Percentiles rank a stretch among this genome's conserved stretches.
Evolutionary conservation across 2,797 vertebrate genomes (phyloP).

Genomic region (Champsocephalus gunnari): DNA sequence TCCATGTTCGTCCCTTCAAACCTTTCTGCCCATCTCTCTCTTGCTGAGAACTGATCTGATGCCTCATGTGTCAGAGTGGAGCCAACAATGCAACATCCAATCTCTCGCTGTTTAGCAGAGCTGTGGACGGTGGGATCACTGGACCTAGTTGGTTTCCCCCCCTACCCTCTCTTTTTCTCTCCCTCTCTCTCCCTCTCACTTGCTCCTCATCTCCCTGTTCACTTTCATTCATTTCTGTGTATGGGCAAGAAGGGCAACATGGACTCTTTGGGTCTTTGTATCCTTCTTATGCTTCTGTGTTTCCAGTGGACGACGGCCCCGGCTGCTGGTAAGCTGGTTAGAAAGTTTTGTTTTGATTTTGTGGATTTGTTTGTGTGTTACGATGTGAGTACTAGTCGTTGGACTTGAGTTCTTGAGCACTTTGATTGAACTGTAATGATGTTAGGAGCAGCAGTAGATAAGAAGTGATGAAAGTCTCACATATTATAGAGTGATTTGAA

Average conservation of each 20-base stretch:
- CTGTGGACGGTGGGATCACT: slow-evolving; percentile 67
- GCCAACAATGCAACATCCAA: slow-evolving; percentile 36
- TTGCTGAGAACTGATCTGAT: slow-evolving; percentile 33
- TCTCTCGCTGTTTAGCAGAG: slow-evolving; percentile 44
- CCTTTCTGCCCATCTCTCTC: slow-evolving; percentile 17
- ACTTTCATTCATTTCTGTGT: slow-evolving; percentile 67
- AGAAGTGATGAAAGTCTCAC: slow-evolving; percentile 3
- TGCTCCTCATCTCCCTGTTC: slow-evolving; percentile 61
- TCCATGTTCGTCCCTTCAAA: slow-evolving; percentile 8
- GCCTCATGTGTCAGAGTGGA: slow-evolving; percentile 21
- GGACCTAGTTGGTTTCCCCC: slow-evolving; percentile 35
- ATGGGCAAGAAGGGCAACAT: slow-evolving; percentile 73
- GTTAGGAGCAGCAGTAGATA: not conserved
- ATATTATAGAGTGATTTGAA: not conserved
- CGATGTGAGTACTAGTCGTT: slow-evolving; percentile 19
- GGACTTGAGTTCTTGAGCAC: slow-evolving; percentile 19
- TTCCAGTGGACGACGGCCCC: slow-evolving; percentile 61
- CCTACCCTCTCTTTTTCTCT: slow-evolving; percentile 12
- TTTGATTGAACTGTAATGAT: not conserved
- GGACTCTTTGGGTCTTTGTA: slow-evolving; percentile 75
- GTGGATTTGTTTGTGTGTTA: slow-evolving; percentile 29
- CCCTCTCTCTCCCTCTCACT: slow-evolving; percentile 40
- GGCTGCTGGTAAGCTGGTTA: slow-evolving; percentile 76
- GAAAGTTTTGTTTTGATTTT: slow-evolving; percentile 23
- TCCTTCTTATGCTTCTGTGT: slow-evolving; percentile 66